Evolutionary conservation across 2,888 invertebrate genomes (phyloP).

Genomic region (Aphodius sticticus): DNA sequence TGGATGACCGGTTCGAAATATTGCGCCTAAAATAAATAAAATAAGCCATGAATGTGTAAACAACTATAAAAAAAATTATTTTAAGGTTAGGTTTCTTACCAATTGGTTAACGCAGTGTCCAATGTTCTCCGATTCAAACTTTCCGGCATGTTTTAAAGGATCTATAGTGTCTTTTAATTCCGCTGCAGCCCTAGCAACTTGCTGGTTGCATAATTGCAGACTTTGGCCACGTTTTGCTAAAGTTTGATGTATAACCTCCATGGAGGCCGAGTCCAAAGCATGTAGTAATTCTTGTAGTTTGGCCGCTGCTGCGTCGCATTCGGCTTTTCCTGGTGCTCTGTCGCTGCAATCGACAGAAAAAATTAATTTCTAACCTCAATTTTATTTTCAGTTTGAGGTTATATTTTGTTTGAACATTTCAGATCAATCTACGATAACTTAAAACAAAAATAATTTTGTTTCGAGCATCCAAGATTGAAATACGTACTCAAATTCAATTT

Average conservation of each 20-base stretch:
- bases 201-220: conserved; percentile 63
- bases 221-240: conserved; percentile 53
- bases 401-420: too few species aligned
- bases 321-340: conserved; percentile 94
- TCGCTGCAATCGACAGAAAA: conserved; percentile 66
- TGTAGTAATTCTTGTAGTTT: conserved; percentile 78
- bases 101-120: conserved; percentile 86
- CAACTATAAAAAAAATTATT: too few species aligned
- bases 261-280: conserved; percentile 85
- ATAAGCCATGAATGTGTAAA: too few species aligned
- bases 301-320: conserved; percentile 87
- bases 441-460: too few species aligned
- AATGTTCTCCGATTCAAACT: conserved; percentile 90
- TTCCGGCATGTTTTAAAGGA: conserved; percentile 84
- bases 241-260: conserved; percentile 75
- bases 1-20: conserved; percentile 88
- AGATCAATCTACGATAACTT: too few species aligned
- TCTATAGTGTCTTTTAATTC: conserved; percentile 88
- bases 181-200: conserved; percentile 69
- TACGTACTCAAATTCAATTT: too few species aligned
- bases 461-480: too few species aligned
- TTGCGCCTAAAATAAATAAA: conserved; percentile 60
- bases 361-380: not conserved
- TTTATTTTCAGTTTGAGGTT: too few species aligned
- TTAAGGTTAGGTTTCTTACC: conserved; percentile 56